Conservation (phyloP, 2,113 vertebrate genomes). For the Eclectus roratus region DNA sequence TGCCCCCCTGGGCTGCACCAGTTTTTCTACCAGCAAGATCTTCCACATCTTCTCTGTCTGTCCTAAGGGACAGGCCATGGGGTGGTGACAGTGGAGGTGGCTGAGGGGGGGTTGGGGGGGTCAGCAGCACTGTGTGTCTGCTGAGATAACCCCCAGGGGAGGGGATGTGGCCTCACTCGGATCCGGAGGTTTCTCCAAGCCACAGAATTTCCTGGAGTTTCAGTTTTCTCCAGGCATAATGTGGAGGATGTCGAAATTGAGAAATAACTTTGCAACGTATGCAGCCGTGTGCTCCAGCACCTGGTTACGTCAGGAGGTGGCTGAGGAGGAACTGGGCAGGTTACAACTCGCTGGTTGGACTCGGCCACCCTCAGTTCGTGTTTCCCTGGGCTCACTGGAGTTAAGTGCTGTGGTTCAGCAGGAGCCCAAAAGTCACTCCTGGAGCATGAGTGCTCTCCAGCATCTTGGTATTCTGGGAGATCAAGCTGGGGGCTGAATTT, state of each 20-base stretch:
- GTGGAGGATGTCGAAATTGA: not conserved
- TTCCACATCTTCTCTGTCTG: not conserved
- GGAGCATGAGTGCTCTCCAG: not conserved
- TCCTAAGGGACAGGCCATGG: too few species aligned
- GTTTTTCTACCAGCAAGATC: not conserved
- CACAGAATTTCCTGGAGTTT: not conserved
- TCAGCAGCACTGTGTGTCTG: not conserved
- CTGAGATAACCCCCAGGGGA: not conserved
- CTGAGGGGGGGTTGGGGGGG: not conserved
- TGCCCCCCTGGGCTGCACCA: too few species aligned
- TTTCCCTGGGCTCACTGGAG: accelerated
- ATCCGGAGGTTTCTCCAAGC: not conserved
- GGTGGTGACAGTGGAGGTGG: not conserved
- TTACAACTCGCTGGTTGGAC: not conserved
- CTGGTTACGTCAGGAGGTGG: not conserved
- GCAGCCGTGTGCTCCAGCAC: accelerated
- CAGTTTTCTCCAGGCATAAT: not conserved
- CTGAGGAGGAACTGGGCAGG: not conserved
- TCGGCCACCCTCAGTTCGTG: not conserved
- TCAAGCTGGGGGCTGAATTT: not conserved
- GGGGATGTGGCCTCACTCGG: not conserved
- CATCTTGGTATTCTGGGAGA: not conserved
- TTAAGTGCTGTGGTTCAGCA: accelerated
- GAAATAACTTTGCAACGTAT: not conserved
- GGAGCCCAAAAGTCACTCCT: too few species aligned